Base-by-base conservation (phyloP, 1,140 invertebrate genomes). In the Asbolus verrucosus region DNA sequence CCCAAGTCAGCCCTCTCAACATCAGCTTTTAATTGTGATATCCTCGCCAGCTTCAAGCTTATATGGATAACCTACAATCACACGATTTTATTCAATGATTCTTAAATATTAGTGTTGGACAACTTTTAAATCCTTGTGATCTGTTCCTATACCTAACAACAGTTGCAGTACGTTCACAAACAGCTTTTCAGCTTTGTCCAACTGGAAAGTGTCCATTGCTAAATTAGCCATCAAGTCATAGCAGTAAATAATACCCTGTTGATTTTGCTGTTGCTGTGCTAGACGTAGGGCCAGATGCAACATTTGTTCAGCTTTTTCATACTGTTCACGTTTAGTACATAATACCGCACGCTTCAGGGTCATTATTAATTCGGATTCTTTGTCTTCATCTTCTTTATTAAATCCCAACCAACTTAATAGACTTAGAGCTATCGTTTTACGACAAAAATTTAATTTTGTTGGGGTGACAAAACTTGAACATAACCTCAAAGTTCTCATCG, bases 191-290 rank as follows among this genome's bases (percentile, higher is more conserved):
- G 95, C 94, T 82, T 95, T 96, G 71, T 87, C 83, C 75, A 90
- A 89, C 68, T 96, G 86, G 39, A 88, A 87, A 46, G 84, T 83
- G 75, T 92, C 86, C 77, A 95, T 88, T 9, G 94, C 94, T 41
- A 97, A 83, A 83, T 97, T 96, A 3, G 94, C 95, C 88, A 98
- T 89, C 3, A 94, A 76, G 84, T 97, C 95, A 79, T 92, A 96
- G 65, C 96, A 89, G 76, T 96, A 96, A 5, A 92, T 91, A 46
- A 95, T 83, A 18, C 90, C 94, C 73, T 92, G 83, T 70, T 88
- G 78, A 81, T 93, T 88, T 50, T 90, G 85, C 33, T 91, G 82
- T 75, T 93, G 90, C 80, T 95, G 92, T 4, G 95, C 94, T 79
- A 94, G 85, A 46, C 89, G 88, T 41, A 96, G 82, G 0, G 93